Evolutionary conservation across 2,888 invertebrate genomes (phyloP), one percentile per base, ranked within the genome.

Genomic region (Lapara coniferarum): DNA sequence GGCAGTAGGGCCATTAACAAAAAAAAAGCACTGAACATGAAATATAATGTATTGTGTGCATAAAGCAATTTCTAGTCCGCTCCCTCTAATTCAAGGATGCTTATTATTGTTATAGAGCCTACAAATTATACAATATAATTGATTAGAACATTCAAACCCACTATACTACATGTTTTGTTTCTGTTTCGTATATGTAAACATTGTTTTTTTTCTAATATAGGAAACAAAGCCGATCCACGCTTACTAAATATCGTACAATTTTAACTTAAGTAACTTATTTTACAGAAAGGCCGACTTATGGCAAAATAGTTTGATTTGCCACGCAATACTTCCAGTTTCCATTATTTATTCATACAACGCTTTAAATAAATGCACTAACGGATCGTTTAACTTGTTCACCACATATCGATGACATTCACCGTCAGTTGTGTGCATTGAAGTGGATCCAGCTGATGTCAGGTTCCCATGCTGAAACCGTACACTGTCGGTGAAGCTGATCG

Each of bases 381-480:
- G 63, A 46, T 49, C 63, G 63, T 49, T 63, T 57, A 49, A 14
- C 66, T 57, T 58, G 52, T 30, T 30, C 37, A 57, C 58, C 56
- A 67, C 67, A 56, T 58, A 69, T 66, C 69, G 66, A 66, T 66
- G 66, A 58, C 69, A 69, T 58, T 57, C 44, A 66, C 37, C 52
- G 66, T 66, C 56, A 57, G 30, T 55, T 69, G 56, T 71, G 71
- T 72, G 71, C 73, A 72, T 68, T 75, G 73, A 73, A 76, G 77
- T 77, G 77, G 75, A 77, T 76, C 75, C 74, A 75, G 72, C 52
- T 71, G 69, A 66, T 44, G 67, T 63, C 55, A 63, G 59, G 68
- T 76, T 78, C 73, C 72, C 78, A 76, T 74, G 74, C 72, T 77
- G 78, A 75, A 75, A 77, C 73, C 66, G 56, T 71, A 78, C 74